Evolutionary conservation across 2,888 invertebrate species (phyloP).

Genomic region (Latheticus oryzae): DNA sequence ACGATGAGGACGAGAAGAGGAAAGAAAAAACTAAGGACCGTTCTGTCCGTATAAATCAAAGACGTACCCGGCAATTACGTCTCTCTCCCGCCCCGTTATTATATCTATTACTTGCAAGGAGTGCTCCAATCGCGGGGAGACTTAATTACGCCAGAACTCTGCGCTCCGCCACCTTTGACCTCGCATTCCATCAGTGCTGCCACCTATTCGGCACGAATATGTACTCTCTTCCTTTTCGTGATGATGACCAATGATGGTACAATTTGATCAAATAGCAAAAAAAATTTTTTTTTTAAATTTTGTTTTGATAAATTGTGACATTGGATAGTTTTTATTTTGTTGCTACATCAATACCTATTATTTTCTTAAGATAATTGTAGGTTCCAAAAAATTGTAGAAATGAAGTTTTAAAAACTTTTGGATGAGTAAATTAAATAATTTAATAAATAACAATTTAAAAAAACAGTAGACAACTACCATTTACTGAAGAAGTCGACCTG

Average conservation of each 20-base stretch:
- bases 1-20: no score
- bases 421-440: slow-evolving; percentile 51
- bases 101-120: slow-evolving; percentile 67
- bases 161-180: slow-evolving; percentile 65
- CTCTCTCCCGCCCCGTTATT: slow-evolving; percentile 66
- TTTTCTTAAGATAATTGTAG: slow-evolving; percentile 28
- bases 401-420: slow-evolving; percentile 39
- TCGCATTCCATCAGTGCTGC: slow-evolving; percentile 62
- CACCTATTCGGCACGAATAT: slow-evolving; percentile 62
- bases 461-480: slow-evolving; percentile 61
- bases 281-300: slow-evolving; percentile 3
- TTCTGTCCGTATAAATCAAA: slow-evolving; percentile 62
- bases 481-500: slow-evolving; percentile 60
- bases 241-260: slow-evolving; percentile 34
- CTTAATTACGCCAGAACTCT: slow-evolving; percentile 65
- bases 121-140: slow-evolving; percentile 64
- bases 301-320: slow-evolving; percentile 25
- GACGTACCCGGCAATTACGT: slow-evolving; percentile 65
- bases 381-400: slow-evolving; percentile 34
- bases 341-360: slow-evolving; percentile 24
- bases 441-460: slow-evolving; percentile 58
- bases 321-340: slow-evolving; percentile 23
- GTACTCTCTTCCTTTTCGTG: slow-evolving; percentile 43
- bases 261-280: slow-evolving; percentile 20
- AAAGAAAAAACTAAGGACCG: slow-evolving; percentile 2